Conservation (phyloP, 37 sponge, comb jelly and placozoan genomes). For the Hexactinellida sp. region DNA sequence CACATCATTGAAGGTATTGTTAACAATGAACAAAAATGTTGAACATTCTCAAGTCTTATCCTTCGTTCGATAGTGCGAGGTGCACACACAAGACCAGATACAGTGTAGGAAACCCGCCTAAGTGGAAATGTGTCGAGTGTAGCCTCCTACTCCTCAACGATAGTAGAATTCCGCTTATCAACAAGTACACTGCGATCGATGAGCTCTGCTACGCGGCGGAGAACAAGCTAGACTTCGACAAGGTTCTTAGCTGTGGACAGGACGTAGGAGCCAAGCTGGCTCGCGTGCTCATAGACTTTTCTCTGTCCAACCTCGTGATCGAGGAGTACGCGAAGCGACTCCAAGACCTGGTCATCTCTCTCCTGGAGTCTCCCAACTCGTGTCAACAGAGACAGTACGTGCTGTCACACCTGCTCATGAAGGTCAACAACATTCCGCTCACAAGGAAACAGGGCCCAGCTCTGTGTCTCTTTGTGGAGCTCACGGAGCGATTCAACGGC, state of each 20-base stretch:
- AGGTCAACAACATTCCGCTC: background rate
- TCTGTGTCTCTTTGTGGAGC: background rate
- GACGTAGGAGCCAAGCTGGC: background rate
- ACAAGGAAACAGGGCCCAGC: background rate
- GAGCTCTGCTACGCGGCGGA: constrained; percentile 5
- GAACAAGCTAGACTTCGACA: background rate
- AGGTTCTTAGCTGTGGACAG: background rate
- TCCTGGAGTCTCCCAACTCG: background rate
- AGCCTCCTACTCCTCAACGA: background rate
- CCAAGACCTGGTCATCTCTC: background rate
- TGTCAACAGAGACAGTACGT: constrained; percentile 12
- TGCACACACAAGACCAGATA: background rate
- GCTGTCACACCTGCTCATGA: background rate
- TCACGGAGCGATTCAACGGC: background rate
- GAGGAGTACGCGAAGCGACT: background rate
- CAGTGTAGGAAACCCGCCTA: background rate
- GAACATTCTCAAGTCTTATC: background rate
- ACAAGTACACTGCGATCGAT: background rate
- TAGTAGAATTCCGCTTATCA: background rate
- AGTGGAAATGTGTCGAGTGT: constrained; percentile 11
- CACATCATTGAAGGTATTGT: background rate
- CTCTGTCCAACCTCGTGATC: background rate
- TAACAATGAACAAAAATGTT: background rate
- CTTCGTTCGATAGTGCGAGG: background rate
- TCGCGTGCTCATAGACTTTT: background rate